Base-by-base conservation (phyloP, 2,888 invertebrate genomes). In the Drosophila kuntzei region DNA sequence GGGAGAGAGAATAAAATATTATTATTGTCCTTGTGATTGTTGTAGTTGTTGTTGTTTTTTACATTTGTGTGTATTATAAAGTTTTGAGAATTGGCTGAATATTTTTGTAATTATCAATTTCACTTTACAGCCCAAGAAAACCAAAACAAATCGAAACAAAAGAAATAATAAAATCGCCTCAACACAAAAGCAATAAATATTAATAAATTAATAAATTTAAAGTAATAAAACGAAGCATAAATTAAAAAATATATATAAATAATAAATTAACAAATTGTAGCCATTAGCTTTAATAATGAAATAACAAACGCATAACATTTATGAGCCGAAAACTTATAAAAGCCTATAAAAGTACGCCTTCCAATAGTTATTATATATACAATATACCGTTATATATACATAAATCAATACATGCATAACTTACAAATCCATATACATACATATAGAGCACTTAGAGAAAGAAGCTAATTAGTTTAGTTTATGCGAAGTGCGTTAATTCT, bases 331-430 rank as follows among this genome's bases (percentile, higher is more conserved):
- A 68, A 70, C 58, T 72, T 83, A 76, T 73, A 71, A 78, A 84
- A 84, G 81, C 85, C 86, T 85, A 84, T 71, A 83, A 44, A 76
- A 85, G 55, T 81, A 79, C 80, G 87, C 89, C 87, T 83, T 83
- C 89, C 83, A 86, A 82, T 88, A 88, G 79, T 79, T 79, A 73
- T 69, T 70, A 76, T 73, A 73, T 68, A 83, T 65, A 86, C 69
- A 67, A 69, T 54, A 63, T 82, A 82, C 64, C 64, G 65, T 68
- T 61, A 69, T 64, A 63, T 53, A 82, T 76, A 69, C 37, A 64
- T 63, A 58, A 50, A 64, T 66, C 16, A 27, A 49, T 39, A 32
- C 12, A 55, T 25, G 34, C 39, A 53, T 36, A 9, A 59, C 49
- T 32, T 57, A 65, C 55, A 77, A 64, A 61, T 55, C 47, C 55